phyloP scores from a whole-genome alignment of 1,140 invertebrate species.

The Charaxes varanes region DNA sequence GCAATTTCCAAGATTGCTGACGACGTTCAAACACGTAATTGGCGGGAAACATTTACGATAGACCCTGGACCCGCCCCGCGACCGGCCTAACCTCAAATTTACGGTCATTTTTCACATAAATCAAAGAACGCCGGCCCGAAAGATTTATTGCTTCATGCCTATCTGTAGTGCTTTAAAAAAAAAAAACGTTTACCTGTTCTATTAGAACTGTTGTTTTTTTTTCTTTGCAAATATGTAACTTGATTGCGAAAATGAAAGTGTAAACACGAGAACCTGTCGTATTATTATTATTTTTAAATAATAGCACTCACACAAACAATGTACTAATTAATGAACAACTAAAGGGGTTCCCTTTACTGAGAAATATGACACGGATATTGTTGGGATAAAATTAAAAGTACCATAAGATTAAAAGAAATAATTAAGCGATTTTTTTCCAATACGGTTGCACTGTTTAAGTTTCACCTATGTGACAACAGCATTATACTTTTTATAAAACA shows the following conservation, averaged over 20 bases:
- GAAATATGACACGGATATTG: no score
- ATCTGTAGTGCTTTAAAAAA: conserved; percentile 39
- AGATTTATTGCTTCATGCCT: conserved; percentile 62
- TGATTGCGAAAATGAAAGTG: conserved; percentile 45
- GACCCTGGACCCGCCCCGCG: conserved; percentile 35
- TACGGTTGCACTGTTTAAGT: no score
- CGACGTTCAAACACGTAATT: conserved; percentile 41
- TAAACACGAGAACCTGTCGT: conserved; percentile 27
- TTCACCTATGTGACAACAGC: no score
- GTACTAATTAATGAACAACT: no score
- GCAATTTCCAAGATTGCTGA: conserved; percentile 34
- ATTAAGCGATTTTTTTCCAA: no score
- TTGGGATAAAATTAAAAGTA: no score
- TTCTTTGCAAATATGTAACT: conserved; percentile 8
- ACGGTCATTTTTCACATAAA: conserved; percentile 73
- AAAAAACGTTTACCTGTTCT: conserved; percentile 51
- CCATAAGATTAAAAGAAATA: no score
- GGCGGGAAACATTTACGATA: conserved; percentile 39
- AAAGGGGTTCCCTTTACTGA: no score
- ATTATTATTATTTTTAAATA: not conserved
- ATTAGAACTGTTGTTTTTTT: conserved; percentile 35
- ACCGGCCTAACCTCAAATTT: conserved; percentile 64
- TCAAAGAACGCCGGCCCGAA: conserved; percentile 60
- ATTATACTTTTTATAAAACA: no score
- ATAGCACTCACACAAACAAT: no score